These are phyloP conservation scores for Brachionus calyciflorus DNA, from an alignment of 1,140 invertebrate genomes.

Conservation along the genomic window DNA sequence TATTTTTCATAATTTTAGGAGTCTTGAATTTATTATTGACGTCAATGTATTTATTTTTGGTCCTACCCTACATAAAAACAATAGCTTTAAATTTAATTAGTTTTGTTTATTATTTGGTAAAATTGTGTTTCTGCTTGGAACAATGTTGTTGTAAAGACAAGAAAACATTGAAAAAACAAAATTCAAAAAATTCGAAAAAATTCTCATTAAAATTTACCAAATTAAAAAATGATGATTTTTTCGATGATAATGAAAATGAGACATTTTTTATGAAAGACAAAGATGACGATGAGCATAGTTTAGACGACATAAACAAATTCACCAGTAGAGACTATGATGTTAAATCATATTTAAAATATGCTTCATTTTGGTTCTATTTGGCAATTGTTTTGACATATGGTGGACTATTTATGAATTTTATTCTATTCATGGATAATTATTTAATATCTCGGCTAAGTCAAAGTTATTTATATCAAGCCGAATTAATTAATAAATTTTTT, in stretches of 20 bases:
- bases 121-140: not conserved
- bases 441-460: not conserved
- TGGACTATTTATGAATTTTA: constrained; percentile 16
- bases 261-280: not conserved
- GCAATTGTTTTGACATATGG: not conserved
- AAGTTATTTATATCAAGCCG: not conserved
- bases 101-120: too few relatives aligned
- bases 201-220: constrained; percentile 13
- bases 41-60: constrained; percentile 4
- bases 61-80: not conserved
- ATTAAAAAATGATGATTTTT: constrained; percentile 13
- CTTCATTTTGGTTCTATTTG: not conserved
- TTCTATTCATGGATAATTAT: constrained; percentile 26
- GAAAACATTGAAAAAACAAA: constrained; percentile 15
- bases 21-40: constrained; percentile 1
- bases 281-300: not conserved
- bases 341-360: constrained; percentile 1
- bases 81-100: not conserved
- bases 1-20: constrained; percentile 4
- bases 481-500: constrained; percentile 40
- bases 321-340: not conserved
- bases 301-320: too few relatives aligned
- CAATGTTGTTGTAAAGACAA: not conserved
- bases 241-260: not conserved
- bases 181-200: not conserved